Percentiles rank a stretch among this genome's conserved stretches.
Evolutionary conservation across 2,113 vertebrate genomes (phyloP).

Genomic region (Scophthalmus maximus): DNA sequence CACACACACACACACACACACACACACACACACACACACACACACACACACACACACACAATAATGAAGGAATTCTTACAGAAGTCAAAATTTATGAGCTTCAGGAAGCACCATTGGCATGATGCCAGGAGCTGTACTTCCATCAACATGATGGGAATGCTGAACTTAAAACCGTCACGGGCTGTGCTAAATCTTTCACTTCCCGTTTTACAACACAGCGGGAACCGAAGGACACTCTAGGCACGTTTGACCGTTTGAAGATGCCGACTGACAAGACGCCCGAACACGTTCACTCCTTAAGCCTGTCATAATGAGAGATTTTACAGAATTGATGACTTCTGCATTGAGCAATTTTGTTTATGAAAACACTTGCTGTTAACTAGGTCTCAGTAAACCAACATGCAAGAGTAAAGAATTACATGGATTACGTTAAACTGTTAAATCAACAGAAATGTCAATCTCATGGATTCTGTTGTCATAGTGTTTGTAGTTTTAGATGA

Average conservation of each 20-base stretch:
- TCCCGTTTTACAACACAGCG: constrained; percentile 18
- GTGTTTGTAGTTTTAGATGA: neutral
- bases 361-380: neutral
- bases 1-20: constrained; percentile 1
- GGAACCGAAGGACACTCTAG: constrained; percentile 38
- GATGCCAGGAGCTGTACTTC: constrained; percentile 7
- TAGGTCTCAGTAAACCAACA: neutral
- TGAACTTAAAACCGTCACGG: neutral
- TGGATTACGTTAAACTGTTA: neutral
- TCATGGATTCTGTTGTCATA: neutral
- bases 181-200: neutral
- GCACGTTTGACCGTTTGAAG: constrained; percentile 38
- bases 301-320: neutral
- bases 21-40: neutral
- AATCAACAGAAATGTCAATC: neutral
- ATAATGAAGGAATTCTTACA: no score
- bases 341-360: neutral
- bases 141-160: constrained; percentile 51
- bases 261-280: constrained; percentile 18
- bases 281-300: constrained; percentile 19
- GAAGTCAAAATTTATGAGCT: neutral
- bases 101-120: constrained; percentile 20
- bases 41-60: neutral
- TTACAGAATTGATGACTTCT: neutral
- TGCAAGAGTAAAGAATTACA: neutral